Percentiles rank a stretch among this genome's conserved stretches.
These are phyloP conservation scores for Clepsis dumicolana DNA, from an alignment of 2,888 invertebrate species.

Conservation along the genomic window DNA sequence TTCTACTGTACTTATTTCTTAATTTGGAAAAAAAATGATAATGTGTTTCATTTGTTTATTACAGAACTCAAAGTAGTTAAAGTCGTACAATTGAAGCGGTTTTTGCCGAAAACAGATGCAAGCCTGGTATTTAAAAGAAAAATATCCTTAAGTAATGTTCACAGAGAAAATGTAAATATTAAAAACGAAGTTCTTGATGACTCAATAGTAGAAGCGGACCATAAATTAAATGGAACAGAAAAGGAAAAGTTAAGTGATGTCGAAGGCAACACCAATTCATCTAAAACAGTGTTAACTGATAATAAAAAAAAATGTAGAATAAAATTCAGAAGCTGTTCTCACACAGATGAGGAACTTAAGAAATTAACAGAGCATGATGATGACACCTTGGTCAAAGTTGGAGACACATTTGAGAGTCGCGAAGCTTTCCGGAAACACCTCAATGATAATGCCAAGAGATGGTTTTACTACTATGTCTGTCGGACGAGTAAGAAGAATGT, in stretches of 20 bases:
- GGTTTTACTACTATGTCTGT: slow-evolving; percentile 38
- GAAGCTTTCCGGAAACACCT: slow-evolving; percentile 25
- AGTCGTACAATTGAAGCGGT: slow-evolving; percentile 35
- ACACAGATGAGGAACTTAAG: slow-evolving; percentile 21
- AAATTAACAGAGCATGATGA: slow-evolving; percentile 12
- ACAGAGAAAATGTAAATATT: neutral
- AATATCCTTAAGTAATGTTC: neutral
- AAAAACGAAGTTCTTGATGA: neutral
- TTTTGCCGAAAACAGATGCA: slow-evolving; percentile 12
- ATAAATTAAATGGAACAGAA: neutral
- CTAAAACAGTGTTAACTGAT: neutral
- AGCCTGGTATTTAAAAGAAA: neutral
- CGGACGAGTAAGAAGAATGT: slow-evolving; percentile 31
- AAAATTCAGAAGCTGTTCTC: slow-evolving; percentile 28
- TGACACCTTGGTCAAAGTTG: slow-evolving; percentile 24
- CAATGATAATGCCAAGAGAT: slow-evolving; percentile 29
- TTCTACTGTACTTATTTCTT: no score
- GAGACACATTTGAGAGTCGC: slow-evolving; percentile 33
- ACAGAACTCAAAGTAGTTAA: slow-evolving; percentile 26
- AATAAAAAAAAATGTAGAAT: slow-evolving; percentile 8
- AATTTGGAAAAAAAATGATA: neutral
- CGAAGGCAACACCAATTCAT: neutral
- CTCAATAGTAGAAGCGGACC: neutral
- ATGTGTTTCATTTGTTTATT: neutral
- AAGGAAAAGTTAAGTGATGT: no score